phyloP scores from a whole-genome alignment of 2,113 vertebrate genomes.

The Cochlearius cochlearius region DNA sequence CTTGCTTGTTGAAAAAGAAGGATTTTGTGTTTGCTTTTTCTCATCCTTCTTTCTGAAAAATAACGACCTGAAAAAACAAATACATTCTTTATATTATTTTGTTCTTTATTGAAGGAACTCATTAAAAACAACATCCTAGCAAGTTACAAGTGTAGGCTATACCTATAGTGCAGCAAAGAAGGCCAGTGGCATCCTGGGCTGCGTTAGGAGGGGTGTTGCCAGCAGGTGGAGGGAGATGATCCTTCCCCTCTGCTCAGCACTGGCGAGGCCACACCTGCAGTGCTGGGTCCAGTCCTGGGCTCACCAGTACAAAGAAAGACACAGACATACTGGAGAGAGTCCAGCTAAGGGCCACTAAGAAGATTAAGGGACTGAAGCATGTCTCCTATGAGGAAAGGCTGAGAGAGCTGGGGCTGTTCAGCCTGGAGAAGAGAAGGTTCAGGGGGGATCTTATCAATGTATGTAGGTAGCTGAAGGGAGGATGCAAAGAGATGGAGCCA shows the following conservation, averaged over 20 bases:
- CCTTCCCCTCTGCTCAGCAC: background rate
- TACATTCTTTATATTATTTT: background rate
- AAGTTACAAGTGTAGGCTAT: background rate
- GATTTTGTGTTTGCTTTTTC: background rate
- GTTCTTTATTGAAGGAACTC: background rate
- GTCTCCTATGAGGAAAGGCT: background rate
- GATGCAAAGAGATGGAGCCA: background rate
- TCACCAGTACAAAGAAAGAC: background rate
- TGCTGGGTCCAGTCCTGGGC: too few relatives aligned
- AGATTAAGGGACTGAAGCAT: background rate
- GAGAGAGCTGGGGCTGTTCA: background rate
- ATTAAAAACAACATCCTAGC: background rate
- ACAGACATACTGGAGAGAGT: background rate
- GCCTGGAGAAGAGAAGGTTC: too few relatives aligned
- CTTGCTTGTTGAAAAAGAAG: background rate
- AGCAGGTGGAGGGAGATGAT: background rate
- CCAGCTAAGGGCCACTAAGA: background rate
- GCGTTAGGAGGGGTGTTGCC: background rate
- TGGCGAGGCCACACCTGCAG: too few relatives aligned
- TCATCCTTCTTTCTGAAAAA: background rate
- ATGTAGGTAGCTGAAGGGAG: background rate
- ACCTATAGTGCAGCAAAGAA: background rate
- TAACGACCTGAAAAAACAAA: background rate
- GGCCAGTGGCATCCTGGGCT: background rate
- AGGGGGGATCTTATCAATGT: background rate